Conservation (phyloP, 2,113 vertebrate species). For the Tachysurus fulvidraco region DNA sequence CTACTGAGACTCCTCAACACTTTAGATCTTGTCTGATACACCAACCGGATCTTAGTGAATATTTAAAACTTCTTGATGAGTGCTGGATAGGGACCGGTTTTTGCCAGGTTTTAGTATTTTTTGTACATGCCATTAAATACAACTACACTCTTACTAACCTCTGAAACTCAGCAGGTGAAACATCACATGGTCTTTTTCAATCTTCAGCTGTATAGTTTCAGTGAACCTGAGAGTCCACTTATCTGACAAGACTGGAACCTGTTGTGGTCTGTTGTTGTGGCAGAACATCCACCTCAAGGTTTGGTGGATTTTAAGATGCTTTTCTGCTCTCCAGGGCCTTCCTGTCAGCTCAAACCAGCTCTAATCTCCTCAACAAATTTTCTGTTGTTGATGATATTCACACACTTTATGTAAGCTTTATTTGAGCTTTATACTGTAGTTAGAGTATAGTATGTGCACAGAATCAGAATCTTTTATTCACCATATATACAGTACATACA, state of each 20-base stretch:
- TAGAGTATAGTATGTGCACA: background rate
- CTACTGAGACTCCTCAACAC: slow-evolving; percentile 24
- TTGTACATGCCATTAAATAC: background rate
- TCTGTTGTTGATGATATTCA: no score
- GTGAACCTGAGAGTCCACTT: background rate
- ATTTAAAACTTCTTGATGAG: background rate
- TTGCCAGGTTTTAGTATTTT: background rate
- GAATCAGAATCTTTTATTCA: no score
- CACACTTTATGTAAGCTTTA: no score
- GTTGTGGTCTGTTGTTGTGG: background rate
- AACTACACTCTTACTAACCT: background rate
- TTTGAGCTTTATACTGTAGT: background rate
- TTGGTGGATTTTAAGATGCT: background rate
- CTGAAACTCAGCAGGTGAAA: background rate
- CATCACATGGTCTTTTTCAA: background rate
- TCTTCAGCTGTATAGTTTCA: background rate
- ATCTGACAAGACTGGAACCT: background rate
- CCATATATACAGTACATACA: no score
- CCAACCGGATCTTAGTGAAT: background rate
- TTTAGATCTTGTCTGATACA: slow-evolving; percentile 25
- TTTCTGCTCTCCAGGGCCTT: background rate
- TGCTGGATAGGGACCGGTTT: background rate
- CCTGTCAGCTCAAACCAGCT: background rate
- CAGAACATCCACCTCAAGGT: background rate
- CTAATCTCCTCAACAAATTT: no score